Base-by-base conservation (phyloP, 2,113 vertebrate genomes). In the Sprattus sprattus region DNA sequence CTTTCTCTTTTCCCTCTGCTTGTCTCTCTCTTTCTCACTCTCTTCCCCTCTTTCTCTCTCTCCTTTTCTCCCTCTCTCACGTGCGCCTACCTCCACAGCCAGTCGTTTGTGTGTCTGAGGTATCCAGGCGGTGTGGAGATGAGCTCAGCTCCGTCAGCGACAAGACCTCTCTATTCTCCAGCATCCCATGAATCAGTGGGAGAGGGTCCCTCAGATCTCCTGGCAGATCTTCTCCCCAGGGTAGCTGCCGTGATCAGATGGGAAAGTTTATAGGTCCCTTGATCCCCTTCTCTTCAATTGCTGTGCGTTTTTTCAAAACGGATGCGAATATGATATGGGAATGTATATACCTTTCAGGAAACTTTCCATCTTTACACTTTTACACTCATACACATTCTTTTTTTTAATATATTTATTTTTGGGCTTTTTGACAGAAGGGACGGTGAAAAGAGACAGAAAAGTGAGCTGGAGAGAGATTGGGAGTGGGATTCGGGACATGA, bases 161-260 rank as follows among this genome's bases (percentile, higher is more conserved):
- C 87, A 89, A 94, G 92, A 89, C 89, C 75, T 90, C 88, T 60
- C 88, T 91, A 93, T 96, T 94, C 95, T 93, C 93, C 83, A 91
- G 92, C 91, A 91, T 93, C 91, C 90, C 93, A 94, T 95, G 94
- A 94, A 94, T 95, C 94, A 94, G 91, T 90, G 85, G 9, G 71
- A 78, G 1, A 39, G 71, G 71, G 10, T 78, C 71, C 71, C 71
- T 15, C 15, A 67, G 7, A 67, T 67, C 64, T 67, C 64, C 39
- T 39, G 39, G 39, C 60, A 64, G 28, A 78, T 78, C 71, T 1
- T 32, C 71, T 32, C 71, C 71, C 28, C 71, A 78, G 25, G 71
- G 71, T 78, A 32, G 71, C 71, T 32, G 71, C 10, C 13, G 15
- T 28, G 28, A 20, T 39, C 71, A 78, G 71, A 78, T 78, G 71